Percentiles rank a stretch among this genome's conserved stretches.
Conservation (phyloP, 2,797 vertebrate species). For the Gymnothorax javanicus region DNA sequence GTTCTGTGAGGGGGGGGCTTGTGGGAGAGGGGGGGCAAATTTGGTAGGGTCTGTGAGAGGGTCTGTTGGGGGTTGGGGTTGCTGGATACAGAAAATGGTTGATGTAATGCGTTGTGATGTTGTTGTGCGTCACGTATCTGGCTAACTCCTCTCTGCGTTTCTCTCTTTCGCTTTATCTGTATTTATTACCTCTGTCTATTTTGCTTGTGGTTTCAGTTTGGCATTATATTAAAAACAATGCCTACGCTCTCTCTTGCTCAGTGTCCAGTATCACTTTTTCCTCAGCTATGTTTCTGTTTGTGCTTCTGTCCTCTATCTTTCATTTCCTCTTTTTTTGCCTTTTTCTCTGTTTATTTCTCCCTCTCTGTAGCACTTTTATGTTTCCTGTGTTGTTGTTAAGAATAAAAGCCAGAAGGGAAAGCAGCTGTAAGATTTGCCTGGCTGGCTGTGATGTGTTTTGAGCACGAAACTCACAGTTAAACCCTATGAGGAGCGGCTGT, state of each 20-base stretch:
- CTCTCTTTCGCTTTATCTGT: slow-evolving; percentile 22
- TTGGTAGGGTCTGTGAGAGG: no score
- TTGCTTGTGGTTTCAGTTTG: slow-evolving; percentile 29
- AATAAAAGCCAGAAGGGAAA: neutral
- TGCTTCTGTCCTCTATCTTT: neutral
- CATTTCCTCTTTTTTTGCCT: neutral
- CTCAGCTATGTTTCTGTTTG: neutral
- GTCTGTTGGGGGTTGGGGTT: slow-evolving; percentile 51
- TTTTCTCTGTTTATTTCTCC: neutral
- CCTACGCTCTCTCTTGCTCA: neutral
- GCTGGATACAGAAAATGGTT: slow-evolving; percentile 86
- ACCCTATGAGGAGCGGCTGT: neutral
- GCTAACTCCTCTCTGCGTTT: slow-evolving; percentile 26
- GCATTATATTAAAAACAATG: slow-evolving; percentile 1
- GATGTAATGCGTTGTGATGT: slow-evolving; percentile 53
- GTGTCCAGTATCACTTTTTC: neutral
- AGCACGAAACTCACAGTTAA: neutral
- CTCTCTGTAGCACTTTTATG: slow-evolving; percentile 17
- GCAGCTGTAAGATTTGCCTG: slow-evolving; percentile 40
- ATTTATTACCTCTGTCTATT: neutral
- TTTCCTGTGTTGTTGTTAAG: neutral
- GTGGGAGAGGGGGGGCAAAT: slow-evolving; percentile 29
- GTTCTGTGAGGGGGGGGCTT: neutral
- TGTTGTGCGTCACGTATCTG: slow-evolving; percentile 40
- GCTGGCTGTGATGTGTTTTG: slow-evolving; percentile 7